These are phyloP conservation scores for Coremacera marginata DNA, from an alignment of 2,888 invertebrate species.

Conservation along the genomic window DNA sequence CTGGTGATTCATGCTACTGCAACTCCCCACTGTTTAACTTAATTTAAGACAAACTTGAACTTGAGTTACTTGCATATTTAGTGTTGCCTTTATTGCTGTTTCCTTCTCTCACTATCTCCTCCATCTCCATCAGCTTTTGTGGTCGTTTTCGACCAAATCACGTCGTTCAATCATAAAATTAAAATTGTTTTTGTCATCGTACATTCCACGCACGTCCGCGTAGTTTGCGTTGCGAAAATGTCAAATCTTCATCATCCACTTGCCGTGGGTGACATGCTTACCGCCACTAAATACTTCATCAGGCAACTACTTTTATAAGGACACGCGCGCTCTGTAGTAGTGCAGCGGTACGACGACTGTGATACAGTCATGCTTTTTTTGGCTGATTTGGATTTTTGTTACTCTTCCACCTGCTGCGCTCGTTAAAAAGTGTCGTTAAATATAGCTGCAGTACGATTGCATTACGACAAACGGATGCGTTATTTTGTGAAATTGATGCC, in stretches of 20 bases:
- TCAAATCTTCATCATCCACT: not conserved
- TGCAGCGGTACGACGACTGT: constrained; percentile 11
- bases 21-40: not conserved
- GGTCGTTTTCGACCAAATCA: constrained; percentile 22
- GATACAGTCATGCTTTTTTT: constrained; percentile 28
- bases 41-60: constrained; percentile 39
- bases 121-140: not conserved
- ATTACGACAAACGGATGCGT: constrained; percentile 18
- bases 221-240: constrained; percentile 16
- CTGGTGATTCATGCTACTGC: not conserved
- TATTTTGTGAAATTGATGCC: not conserved
- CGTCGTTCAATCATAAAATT: constrained; percentile 28
- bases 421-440: constrained; percentile 21
- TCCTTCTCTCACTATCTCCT: not conserved
- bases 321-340: not conserved
- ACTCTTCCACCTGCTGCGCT: constrained; percentile 60
- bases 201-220: constrained; percentile 9
- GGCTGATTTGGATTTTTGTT: constrained; percentile 53
- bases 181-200: constrained; percentile 11
- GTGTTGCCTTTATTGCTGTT: not conserved
- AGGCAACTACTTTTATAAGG: not conserved
- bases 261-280: constrained; percentile 24
- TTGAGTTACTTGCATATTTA: constrained; percentile 23
- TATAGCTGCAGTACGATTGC: constrained; percentile 28
- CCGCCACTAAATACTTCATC: constrained; percentile 37